phyloP scores from a whole-genome alignment of 2,797 vertebrate species.

The Pachyuromys duprasi region DNA sequence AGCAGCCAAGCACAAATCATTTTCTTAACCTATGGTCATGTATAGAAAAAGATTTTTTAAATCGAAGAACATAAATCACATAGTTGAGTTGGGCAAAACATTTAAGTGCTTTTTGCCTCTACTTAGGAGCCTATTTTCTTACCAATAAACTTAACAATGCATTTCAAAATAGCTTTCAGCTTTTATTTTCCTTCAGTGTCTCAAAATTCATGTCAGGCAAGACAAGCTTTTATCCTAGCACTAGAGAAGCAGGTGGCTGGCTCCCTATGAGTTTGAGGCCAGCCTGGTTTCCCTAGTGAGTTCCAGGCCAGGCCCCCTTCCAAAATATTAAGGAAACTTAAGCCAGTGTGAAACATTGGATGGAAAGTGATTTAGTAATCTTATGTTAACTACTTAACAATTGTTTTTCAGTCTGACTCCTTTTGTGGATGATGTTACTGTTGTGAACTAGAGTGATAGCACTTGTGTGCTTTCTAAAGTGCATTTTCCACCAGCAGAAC shows the following conservation, averaged over 20 bases:
- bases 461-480: neutral
- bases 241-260: neutral
- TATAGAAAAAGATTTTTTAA: neutral
- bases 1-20: slow-evolving; percentile 60
- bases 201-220: neutral
- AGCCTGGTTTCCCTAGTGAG: neutral
- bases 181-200: slow-evolving; percentile 62
- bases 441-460: neutral
- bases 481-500: neutral
- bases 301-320: neutral
- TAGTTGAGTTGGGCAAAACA: slow-evolving; percentile 45
- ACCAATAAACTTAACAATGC: slow-evolving; percentile 42
- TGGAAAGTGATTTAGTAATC: neutral
- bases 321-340: neutral
- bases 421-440: neutral
- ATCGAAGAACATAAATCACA: neutral
- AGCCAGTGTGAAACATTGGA: neutral
- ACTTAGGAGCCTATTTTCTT: slow-evolving; percentile 8
- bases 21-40: neutral
- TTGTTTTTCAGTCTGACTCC: neutral
- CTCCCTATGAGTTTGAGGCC: neutral
- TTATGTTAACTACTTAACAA: neutral
- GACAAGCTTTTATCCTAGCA: too few species aligned
- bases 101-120: slow-evolving; percentile 38
- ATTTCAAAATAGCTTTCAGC: slow-evolving; percentile 52